Evolutionary conservation across 2,888 invertebrate genomes (phyloP).

Genomic region (Synergus japonicus): DNA sequence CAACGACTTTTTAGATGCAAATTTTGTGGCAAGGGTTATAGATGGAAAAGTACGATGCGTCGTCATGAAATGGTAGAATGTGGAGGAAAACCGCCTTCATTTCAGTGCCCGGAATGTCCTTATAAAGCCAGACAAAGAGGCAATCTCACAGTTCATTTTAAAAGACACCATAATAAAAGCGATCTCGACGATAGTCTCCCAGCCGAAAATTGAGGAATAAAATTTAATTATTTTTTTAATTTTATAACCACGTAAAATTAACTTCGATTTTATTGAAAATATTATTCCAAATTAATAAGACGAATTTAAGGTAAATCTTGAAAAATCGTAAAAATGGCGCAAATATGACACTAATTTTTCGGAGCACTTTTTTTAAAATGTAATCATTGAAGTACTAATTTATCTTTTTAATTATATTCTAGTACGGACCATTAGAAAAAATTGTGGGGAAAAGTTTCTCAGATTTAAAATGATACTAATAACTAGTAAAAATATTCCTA

Average conservation of each 20-base stretch:
- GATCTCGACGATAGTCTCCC: slow-evolving; percentile 27
- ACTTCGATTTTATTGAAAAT: too few species aligned
- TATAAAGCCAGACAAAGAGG: slow-evolving; percentile 35
- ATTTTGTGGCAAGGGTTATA: slow-evolving; percentile 38
- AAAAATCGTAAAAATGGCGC: too few species aligned
- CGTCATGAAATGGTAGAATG: slow-evolving; percentile 42
- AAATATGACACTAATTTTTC: too few species aligned
- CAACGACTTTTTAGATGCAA: slow-evolving; percentile 33
- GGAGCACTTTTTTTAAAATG: too few species aligned
- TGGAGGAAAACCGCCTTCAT: slow-evolving; percentile 37
- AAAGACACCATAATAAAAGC: slow-evolving; percentile 33
- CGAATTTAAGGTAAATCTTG: too few species aligned
- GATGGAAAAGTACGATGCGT: slow-evolving; percentile 39
- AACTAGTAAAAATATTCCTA: background rate
- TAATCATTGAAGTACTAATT: too few species aligned
- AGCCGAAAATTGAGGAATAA: slow-evolving; percentile 1
- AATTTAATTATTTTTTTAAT: background rate
- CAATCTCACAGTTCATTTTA: slow-evolving; percentile 37
- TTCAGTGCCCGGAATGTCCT: slow-evolving; percentile 39
- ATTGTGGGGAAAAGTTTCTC: background rate
- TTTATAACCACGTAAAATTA: too few species aligned
- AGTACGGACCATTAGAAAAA: background rate
- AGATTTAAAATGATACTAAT: background rate
- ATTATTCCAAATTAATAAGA: too few species aligned
- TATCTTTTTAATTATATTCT: too few species aligned